Conservation (phyloP, 37 sponge, comb jelly and placozoan species). For the Halichondria panicea region DNA sequence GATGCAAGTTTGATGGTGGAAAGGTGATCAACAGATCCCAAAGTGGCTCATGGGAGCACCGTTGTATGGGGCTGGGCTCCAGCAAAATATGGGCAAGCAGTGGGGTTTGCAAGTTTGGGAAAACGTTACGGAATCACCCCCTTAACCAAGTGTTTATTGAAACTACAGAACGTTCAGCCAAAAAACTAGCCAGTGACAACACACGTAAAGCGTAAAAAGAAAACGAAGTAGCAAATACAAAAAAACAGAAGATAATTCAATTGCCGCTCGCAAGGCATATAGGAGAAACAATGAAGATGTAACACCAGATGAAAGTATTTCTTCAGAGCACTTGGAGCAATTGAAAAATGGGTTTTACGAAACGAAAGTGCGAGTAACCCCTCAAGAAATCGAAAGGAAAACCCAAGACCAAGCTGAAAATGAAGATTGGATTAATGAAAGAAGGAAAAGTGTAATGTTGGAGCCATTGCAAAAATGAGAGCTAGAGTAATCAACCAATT, state of each 20-base stretch:
- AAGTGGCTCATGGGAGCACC: slow-evolving; percentile 24
- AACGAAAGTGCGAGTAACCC: slow-evolving; percentile 13
- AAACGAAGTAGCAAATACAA: slow-evolving; percentile 17
- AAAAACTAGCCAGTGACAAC: background rate
- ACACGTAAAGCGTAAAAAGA: slow-evolving; percentile 16
- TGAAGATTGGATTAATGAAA: slow-evolving; percentile 38
- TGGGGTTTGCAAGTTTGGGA: slow-evolving; percentile 30
- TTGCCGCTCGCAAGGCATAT: slow-evolving; percentile 29
- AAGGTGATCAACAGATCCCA: slow-evolving; percentile 38
- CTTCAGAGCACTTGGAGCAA: slow-evolving; percentile 3
- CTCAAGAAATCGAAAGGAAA: no score
- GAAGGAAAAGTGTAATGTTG: slow-evolving; percentile 38
- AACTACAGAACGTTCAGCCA: background rate
- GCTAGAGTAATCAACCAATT: no score
- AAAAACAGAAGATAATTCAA: background rate
- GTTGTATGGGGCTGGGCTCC: slow-evolving; percentile 30
- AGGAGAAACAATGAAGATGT: slow-evolving; percentile 11
- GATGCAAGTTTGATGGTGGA: slow-evolving; percentile 55
- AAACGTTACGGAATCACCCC: background rate
- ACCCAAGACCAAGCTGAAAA: background rate
- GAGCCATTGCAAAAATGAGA: slow-evolving; percentile 32
- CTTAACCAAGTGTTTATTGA: slow-evolving; percentile 8
- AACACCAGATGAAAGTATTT: slow-evolving; percentile 10
- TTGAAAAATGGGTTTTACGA: slow-evolving; percentile 4
- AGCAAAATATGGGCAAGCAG: slow-evolving; percentile 4